Base-by-base conservation (phyloP, 1,140 invertebrate species). In the Aleiodes sp. region DNA sequence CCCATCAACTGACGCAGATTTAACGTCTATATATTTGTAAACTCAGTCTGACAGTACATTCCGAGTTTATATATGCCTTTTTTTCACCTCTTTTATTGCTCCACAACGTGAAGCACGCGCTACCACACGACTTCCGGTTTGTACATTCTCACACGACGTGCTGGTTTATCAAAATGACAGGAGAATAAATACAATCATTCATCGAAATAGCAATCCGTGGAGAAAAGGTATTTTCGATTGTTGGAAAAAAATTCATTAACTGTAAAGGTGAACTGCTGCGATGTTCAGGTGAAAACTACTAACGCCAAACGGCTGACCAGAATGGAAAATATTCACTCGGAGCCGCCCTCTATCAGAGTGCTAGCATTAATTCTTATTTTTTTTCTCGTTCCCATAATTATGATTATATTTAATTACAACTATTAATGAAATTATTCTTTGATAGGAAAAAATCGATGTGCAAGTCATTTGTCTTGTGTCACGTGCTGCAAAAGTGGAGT, bases 1-100 rank as follows among this genome's bases (percentile, higher is more conserved):
- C 46, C 46, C 46, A 52, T 52, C 46, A 52, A 52, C 19, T 52
- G 46, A 52, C 46, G 46, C 46, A 52, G 46, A 52, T 52, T 52
- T 52, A 52, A 52, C 46, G 46, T 52, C 46, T 52, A 21, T 52
- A 52, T 52, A 52, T 52, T 52, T 52, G 46, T 52, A 52, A 52
- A 52, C 26, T 52, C 46, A 52, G 46, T 52, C 46, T 52, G 46
- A 52, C 46, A 52, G 46, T 16, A 21, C 46, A 52, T 52, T 52
- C 46, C 46, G 46, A 21, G 46, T 52, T 52, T 52, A 24, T 52
- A 9, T 52, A 24, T 21, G 46, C 46, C 46, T 52, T 21, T 52
- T 52, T 52, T 6, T 24, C 21, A 52, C 46, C 46, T 21, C 46
- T 52, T 52, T 52, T 52, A 52, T 52, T 52, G 46, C 46, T 52